Evolutionary conservation across 2,888 invertebrate genomes (phyloP), one percentile per base, ranked within the genome.

Genomic region (Gymnosoma rotundatum): DNA sequence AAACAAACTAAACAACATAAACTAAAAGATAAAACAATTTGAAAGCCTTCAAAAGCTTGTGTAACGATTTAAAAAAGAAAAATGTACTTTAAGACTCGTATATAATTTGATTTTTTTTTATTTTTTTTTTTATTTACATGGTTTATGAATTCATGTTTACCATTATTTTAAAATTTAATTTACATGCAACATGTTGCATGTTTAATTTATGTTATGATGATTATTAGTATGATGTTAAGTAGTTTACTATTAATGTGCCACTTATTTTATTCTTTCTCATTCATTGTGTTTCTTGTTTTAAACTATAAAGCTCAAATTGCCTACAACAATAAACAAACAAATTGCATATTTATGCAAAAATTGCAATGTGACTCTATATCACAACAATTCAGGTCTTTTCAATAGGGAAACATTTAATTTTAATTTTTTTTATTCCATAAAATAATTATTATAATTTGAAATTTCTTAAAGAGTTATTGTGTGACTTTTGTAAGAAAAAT

Each of bases 121-220:
- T 4, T 2, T 32, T 5, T 32, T 32, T 5, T 32, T 5, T 32
- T 5, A 2, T 32, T 32, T 32, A 5, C 32, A 16, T 25, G 6
- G 52, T 54, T 66, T 66, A 21, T 36, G 45, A 45, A n/a, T 60
- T 67, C 50, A 72, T 50, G 45, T 60, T 60, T 16, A 21, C 32
- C 20, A 18, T 61, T 25, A 38, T 25, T 69, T 48, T n/a, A 56
- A 76, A 45, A 66, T 45, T 58, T 9, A 78, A 78, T 79, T 66
- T 54, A 67, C 86, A 86, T 86, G 86, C 85, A 86, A 86, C 82
- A 84, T 86, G 86, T 86, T 86, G 86, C 83, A 86, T 84, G 80
- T 50, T n/a, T 58, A 32, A n/a, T 66, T 50, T 61, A 42, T 78
- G 48, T 74, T 74, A 75, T 72, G 32, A 58, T 83, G 38, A 61